Evolutionary conservation across 1,140 invertebrate species (phyloP), one percentile per base, ranked within the genome.

Genomic region (Ceratitis capitata): DNA sequence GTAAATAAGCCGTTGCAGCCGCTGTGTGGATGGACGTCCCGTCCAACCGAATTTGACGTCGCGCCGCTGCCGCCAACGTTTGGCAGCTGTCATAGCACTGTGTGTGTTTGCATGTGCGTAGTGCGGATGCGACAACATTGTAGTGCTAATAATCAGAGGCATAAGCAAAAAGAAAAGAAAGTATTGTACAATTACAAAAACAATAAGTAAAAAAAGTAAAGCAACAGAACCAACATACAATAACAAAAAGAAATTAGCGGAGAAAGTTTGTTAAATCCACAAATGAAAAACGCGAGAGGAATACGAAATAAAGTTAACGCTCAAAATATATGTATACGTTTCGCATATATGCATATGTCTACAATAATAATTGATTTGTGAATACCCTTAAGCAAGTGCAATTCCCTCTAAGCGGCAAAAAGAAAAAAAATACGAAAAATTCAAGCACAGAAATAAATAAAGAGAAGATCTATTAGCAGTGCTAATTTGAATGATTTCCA

Each of bases 191-290:
- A n/a, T n/a, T n/a, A n/a, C n/a, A n/a, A n/a, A n/a, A n/a, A 69
- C 39, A 35, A 58, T 42, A 86, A 86, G 35, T 23, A 23, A 35
- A 86, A 78, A 29, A 82, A 83, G n/a, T 12, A 83, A 56, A 29
- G n/a, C 58, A n/a, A 85, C 61, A 85, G 58, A 85, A 69, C 35
- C 29, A 61, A 32, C 49, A 49, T 29, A 74, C 58, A 85, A 83
- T 35, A 53, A 19, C 45, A 82, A 82, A 83, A 32, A n/a, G n/a
- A n/a, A n/a, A n/a, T n/a, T n/a, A n/a, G n/a, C n/a, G 29, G 45
- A 83, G 53, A 83, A 53, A 78, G 69, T n/a, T 78, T 26, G 32
- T 35, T 19, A 61, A 19, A 35, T 14, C 26, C 14, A 29, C 26
- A 26, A 16, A 9, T 78, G 42, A 32, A 14, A 35, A 29, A 69